Percentiles rank a stretch among this genome's conserved stretches.
These are phyloP conservation scores for Zootermopsis nevadensis DNA, from an alignment of 2,888 invertebrate genomes.

Conservation along the genomic window DNA sequence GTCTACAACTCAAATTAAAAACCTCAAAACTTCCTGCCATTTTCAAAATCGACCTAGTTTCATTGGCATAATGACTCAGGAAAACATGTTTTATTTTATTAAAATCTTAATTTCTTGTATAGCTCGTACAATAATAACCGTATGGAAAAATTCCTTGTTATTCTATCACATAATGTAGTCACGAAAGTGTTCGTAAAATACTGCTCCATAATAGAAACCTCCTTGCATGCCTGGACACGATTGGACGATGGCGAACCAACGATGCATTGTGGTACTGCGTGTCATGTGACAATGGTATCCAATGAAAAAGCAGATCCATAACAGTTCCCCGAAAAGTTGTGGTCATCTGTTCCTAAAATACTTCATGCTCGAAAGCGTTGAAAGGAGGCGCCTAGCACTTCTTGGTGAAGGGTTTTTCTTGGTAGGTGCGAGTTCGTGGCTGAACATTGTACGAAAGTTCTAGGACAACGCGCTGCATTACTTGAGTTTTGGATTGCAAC, in stretches of 20 bases:
- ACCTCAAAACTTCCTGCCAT: too few relatives aligned
- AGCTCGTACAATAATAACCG: too few relatives aligned
- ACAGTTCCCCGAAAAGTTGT: slow-evolving; percentile 55
- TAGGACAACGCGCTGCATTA: not conserved
- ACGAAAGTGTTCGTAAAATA: too few relatives aligned
- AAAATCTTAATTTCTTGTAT: too few relatives aligned
- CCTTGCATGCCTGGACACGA: not conserved
- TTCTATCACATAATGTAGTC: too few relatives aligned
- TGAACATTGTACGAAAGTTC: not conserved
- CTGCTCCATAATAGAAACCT: not conserved
- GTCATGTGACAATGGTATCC: slow-evolving; percentile 46
- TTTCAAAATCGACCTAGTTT: too few relatives aligned
- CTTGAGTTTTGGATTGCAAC: not conserved
- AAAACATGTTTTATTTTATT: too few relatives aligned
- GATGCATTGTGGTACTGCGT: not conserved
- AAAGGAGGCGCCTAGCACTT: not conserved
- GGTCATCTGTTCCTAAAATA: slow-evolving; percentile 57
- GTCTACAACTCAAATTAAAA: too few relatives aligned
- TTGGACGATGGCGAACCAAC: not conserved
- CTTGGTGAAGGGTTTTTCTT: not conserved
- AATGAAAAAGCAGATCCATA: slow-evolving; percentile 54
- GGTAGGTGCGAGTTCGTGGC: not conserved
- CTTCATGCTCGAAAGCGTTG: slow-evolving; percentile 46
- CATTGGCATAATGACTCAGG: too few relatives aligned
- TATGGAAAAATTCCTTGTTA: too few relatives aligned